Evolutionary conservation across 2,113 vertebrate genomes (phyloP), one percentile per base, ranked within the genome.

Genomic region (Trichomycterus rosablanca): DNA sequence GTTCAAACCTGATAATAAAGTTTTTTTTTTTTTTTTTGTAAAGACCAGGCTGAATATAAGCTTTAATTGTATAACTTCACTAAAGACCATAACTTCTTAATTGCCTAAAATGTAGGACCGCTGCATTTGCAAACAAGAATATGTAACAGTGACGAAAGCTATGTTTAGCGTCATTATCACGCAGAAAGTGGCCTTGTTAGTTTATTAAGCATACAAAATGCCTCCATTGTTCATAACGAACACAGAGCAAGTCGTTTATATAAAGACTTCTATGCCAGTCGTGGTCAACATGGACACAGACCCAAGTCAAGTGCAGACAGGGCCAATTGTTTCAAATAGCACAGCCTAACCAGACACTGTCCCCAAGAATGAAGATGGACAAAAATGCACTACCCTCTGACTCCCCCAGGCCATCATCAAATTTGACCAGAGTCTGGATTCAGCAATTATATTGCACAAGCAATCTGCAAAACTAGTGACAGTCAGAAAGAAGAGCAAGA

Each of bases 351-450:
- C 74, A 76, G 75, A 34, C 58, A 28, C 63, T 69, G 62, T 45
- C 45, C 40, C 12, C 9, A 55, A 76, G 80, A 85, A 85, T 83
- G 76, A 72, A 74, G 70, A 66, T 80, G 74, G 76, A 81, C 81
- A 80, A 75, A 77, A 76, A 58, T 67, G 69, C 22, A 37, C 35
- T 73, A 42, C n/a, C 51, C 69, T n/a, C 62, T 67, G 69, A 66
- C 71, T 70, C 18, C 63, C 67, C 66, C 69, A 42, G 67, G 70
- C 54, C 74, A 67, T 72, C 64, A 20, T 32, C 48, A 57, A 74
- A 60, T 70, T 70, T 50, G 45, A 66, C 66, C 62, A 20, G 56
- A 53, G 50, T 63, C 58, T 65, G 59, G 51, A 48, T 57, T 65
- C 14, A 54, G 59, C 69, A 70, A 75, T 77, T 75, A 60, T 68